Percentiles rank a stretch among this genome's conserved stretches.
Conservation (phyloP, 1,140 invertebrate species). For the Trypoxylus dichotomus region DNA sequence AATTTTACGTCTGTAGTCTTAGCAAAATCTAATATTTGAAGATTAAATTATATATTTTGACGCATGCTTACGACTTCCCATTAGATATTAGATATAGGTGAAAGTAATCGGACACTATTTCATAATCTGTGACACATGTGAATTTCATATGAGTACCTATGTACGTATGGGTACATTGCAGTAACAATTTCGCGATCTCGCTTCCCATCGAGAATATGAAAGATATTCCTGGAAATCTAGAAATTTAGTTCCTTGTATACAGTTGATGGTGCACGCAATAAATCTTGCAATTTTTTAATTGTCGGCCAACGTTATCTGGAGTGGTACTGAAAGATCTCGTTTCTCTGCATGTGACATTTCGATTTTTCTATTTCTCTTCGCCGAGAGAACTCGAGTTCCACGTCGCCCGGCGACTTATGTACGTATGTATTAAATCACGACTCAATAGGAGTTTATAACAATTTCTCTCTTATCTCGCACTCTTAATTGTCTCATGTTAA, state of each 20-base stretch:
- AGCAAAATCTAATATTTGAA: too few relatives aligned
- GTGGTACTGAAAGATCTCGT: slow-evolving; percentile 20
- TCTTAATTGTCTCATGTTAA: slow-evolving; percentile 9
- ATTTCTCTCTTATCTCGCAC: slow-evolving; percentile 20
- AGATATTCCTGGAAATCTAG: background rate
- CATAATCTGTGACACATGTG: too few relatives aligned
- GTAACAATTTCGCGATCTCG: background rate
- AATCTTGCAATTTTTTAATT: slow-evolving; percentile 18
- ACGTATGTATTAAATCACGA: slow-evolving; percentile 17
- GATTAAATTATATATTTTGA: too few relatives aligned
- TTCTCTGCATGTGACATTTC: slow-evolving; percentile 18
- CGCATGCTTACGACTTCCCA: too few relatives aligned
- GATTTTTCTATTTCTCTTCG: slow-evolving; percentile 4
- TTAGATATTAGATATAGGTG: too few relatives aligned
- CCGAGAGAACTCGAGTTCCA: slow-evolving; percentile 6
- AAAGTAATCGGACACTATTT: too few relatives aligned
- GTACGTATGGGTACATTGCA: background rate
- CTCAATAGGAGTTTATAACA: slow-evolving; percentile 4
- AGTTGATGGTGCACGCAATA: background rate
- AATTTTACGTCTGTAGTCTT: too few relatives aligned
- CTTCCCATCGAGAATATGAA: background rate
- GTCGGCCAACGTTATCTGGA: slow-evolving; percentile 6
- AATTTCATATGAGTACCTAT: background rate
- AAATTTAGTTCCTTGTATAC: background rate
- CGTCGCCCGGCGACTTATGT: background rate